Evolutionary conservation across 2,113 vertebrate genomes (phyloP).

Genomic region (Paramormyrops kingsleyae): DNA sequence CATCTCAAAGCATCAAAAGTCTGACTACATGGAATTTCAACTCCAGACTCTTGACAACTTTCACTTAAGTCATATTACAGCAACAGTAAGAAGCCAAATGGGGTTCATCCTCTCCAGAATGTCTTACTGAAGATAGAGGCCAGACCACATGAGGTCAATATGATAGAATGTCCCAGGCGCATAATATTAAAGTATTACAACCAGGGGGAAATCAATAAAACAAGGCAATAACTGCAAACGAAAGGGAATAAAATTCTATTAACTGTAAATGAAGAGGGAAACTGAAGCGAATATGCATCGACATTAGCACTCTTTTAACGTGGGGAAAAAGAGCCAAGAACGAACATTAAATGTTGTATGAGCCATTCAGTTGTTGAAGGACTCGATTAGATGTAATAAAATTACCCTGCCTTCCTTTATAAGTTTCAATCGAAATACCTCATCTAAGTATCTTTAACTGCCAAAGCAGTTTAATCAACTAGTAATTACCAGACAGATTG

Average conservation of each 20-base stretch:
- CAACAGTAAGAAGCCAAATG: not conserved
- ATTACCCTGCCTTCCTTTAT: slow-evolving; percentile 14
- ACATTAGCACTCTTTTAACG: not conserved
- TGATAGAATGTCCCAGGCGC: not conserved
- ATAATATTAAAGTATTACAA: not conserved
- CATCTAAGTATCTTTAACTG: slow-evolving; percentile 24
- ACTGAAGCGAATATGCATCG: not conserved
- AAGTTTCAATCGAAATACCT: slow-evolving; percentile 23
- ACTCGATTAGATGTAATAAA: slow-evolving; percentile 27
- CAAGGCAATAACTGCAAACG: not conserved
- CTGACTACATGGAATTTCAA: not conserved
- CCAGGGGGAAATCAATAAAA: not conserved
- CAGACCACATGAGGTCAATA: not conserved
- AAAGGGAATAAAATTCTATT: not conserved
- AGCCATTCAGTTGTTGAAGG: slow-evolving; percentile 14
- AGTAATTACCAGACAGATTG: slow-evolving; percentile 17
- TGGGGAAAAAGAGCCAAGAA: not conserved
- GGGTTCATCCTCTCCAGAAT: slow-evolving; percentile 14
- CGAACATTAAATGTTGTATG: not conserved
- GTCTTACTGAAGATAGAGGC: not conserved
- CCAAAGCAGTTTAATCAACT: slow-evolving; percentile 19
- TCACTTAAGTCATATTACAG: not conserved
- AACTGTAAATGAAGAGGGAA: slow-evolving; percentile 3
- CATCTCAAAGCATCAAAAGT: not conserved
- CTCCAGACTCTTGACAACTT: not conserved